Base-by-base conservation (phyloP, 2,797 vertebrate genomes). In the Hemitrygon akajei region DNA sequence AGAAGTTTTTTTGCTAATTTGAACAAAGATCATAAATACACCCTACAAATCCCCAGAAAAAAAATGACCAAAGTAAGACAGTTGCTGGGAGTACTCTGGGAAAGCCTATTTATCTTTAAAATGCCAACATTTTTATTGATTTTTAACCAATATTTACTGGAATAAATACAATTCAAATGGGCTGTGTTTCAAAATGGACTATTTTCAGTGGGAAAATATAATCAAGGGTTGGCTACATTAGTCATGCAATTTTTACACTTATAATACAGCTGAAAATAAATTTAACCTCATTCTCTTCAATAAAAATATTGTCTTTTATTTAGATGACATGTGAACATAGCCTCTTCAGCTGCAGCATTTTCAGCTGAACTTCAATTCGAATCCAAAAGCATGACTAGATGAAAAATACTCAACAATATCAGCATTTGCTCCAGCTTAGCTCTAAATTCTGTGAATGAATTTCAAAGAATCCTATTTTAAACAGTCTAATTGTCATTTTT, bases 331-430 rank as follows among this genome's bases (percentile, higher is more conserved):
- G 11, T 16, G 66, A 92, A 92, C 71, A 56, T 10, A 56, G 40
- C n/a, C 47, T 66, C 37, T 12, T 73, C 10, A 71, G 73, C 40
- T 30, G 22, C 66, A 92, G 91, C 69, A 92, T 75, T 92, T 75
- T 25, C 34, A 92, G 91, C 91, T 92, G 66, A 73, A 84, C 81
- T 25, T 91, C 63, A 91, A 89, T 22, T 25, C 34, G 5, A 63
- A 10, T 63, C n/a, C 37, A 69, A 71, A 37, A 71, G 69, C 37
- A 58, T 58, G n/a, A 89, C 58, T 69, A 60, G 5, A 37, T 69
- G 30, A 3, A 92, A 92, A 75, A 92, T 73, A 73, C 47, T 40
- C 91, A 69, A 91, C 91, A 69, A 91, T 30, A 22, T 92, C 37
- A 75, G 66, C 25, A 75, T 75, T 75, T 92, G 10, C 91, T 40